phyloP scores from a whole-genome alignment of 2,797 vertebrate species.

The Paramormyrops hopkinsi region DNA sequence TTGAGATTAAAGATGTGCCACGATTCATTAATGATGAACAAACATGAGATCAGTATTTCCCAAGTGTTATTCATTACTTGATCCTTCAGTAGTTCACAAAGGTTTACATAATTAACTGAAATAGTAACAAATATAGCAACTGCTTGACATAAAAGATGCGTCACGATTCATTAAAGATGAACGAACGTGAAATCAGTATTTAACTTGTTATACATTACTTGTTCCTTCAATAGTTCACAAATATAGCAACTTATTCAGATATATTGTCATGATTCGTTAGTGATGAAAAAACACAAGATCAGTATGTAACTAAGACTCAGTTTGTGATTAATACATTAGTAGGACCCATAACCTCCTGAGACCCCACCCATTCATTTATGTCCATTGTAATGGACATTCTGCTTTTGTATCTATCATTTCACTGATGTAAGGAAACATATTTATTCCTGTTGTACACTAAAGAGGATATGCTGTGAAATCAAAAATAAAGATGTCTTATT shows the following conservation, averaged over 20 bases:
- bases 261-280: not conserved
- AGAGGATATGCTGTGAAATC: no score
- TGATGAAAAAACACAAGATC: not conserved
- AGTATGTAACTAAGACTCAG: not conserved
- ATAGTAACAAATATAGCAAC: not conserved
- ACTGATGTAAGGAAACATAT: no score
- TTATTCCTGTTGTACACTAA: no score
- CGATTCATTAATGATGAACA: not conserved
- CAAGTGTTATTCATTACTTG: not conserved
- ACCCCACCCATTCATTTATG: no score
- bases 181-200: not conserved
- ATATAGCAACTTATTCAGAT: not conserved
- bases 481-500: no score
- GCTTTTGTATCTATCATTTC: no score
- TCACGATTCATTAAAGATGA: not conserved
- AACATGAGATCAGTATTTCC: not conserved
- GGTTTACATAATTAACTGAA: not conserved
- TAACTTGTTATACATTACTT: not conserved
- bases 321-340: not conserved
- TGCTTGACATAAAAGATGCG: not conserved
- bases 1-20: not conserved
- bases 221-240: not conserved
- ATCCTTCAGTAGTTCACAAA: not conserved
- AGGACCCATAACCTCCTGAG: not conserved
- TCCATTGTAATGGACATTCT: no score